Conservation (phyloP, 2,888 invertebrate genomes). For the Pyrochroa serraticornis region DNA sequence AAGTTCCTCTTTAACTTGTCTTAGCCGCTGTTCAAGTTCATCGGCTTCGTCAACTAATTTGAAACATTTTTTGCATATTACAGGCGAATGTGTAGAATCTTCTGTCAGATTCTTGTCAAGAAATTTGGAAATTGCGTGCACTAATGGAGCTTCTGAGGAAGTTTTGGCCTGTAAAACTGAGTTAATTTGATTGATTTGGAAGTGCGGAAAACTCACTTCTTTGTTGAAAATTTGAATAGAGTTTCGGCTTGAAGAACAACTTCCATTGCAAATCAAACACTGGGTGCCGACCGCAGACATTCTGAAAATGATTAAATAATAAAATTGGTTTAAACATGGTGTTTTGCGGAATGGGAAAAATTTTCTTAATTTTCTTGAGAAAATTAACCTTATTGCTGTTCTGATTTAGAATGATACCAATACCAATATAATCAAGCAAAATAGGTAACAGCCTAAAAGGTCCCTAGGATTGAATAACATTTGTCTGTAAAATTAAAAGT, state of each 20-base stretch:
- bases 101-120: constrained; percentile 61
- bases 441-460: constrained; percentile 40
- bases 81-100: constrained; percentile 61
- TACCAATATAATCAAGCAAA: constrained; percentile 30
- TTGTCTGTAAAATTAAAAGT: constrained; percentile 14
- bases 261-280: constrained; percentile 69
- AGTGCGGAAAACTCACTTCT: constrained; percentile 46
- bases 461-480: constrained; percentile 44
- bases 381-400: background rate
- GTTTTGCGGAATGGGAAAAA: background rate
- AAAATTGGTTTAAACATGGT: background rate
- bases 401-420: constrained; percentile 1
- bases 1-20: constrained; percentile 62
- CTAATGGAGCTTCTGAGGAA: constrained; percentile 45
- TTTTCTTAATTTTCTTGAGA: background rate
- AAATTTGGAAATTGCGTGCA: constrained; percentile 57
- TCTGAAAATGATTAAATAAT: constrained; percentile 38
- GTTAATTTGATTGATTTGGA: background rate
- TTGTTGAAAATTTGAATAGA: constrained; percentile 62
- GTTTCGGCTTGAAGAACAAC: constrained; percentile 62
- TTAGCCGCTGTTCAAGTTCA: constrained; percentile 60
- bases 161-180: constrained; percentile 43
- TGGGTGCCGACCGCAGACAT: constrained; percentile 52
- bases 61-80: constrained; percentile 73
- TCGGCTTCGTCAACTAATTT: constrained; percentile 69